A percentile compares a stretch with the other conserved stretches of the same genome.
Conservation (phyloP, 2,888 invertebrate species). For the Drosophila subquinaria region DNA sequence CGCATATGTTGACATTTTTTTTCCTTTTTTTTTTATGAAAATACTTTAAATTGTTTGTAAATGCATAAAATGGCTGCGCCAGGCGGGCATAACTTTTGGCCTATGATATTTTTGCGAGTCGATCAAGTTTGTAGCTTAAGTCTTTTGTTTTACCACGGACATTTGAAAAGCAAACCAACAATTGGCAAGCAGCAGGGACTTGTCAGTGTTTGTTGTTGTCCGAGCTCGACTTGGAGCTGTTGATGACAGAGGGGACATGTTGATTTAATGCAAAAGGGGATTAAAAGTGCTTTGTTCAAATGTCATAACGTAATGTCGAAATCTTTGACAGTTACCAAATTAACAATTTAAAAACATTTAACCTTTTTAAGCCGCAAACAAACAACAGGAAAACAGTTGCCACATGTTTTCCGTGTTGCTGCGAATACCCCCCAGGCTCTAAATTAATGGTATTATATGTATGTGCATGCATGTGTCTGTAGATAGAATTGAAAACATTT, state of each 20-base stretch:
- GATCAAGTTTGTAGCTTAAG: slow-evolving; percentile 54
- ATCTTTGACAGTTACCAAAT: slow-evolving; percentile 62
- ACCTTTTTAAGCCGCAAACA: slow-evolving; percentile 43
- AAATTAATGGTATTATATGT: slow-evolving; percentile 42
- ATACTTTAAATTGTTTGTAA: slow-evolving; percentile 74
- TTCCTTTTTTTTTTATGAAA: slow-evolving; percentile 47
- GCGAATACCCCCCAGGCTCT: slow-evolving; percentile 47
- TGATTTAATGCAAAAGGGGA: slow-evolving; percentile 35
- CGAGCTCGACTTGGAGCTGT: slow-evolving; percentile 3
- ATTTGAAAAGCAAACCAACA: slow-evolving; percentile 45
- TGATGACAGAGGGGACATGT: slow-evolving; percentile 22
- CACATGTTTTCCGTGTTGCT: slow-evolving; percentile 37
- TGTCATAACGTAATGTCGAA: slow-evolving; percentile 62
- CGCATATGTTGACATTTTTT: slow-evolving; percentile 76
- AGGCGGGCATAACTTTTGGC: slow-evolving; percentile 47
- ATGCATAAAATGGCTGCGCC: slow-evolving; percentile 61
- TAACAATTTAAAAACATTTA: slow-evolving; percentile 72
- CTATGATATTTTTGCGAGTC: slow-evolving; percentile 56
- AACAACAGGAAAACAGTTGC: slow-evolving; percentile 13
- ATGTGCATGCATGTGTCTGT: slow-evolving; percentile 2
- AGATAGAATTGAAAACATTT: slow-evolving; percentile 42
- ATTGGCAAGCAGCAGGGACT: slow-evolving; percentile 39
- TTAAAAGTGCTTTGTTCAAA: slow-evolving; percentile 63
- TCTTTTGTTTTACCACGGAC: slow-evolving; percentile 52
- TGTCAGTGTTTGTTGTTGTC: slow-evolving; percentile 4